Percentiles rank a stretch among this genome's conserved stretches.
Evolutionary conservation across 2,797 vertebrate genomes (phyloP).

Genomic region (Sebastes iracundus): DNA sequence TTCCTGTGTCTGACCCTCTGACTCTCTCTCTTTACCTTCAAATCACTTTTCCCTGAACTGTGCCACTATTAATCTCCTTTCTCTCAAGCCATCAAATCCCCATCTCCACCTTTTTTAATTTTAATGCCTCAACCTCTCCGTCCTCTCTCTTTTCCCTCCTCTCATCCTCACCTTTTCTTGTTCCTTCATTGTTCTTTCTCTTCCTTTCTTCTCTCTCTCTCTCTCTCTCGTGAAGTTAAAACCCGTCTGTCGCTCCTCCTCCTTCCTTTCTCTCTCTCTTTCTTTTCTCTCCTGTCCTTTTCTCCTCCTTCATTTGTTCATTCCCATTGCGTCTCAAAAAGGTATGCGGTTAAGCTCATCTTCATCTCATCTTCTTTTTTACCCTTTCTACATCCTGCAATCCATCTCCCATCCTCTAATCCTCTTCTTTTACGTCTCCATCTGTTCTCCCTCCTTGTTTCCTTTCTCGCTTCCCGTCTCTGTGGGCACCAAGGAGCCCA

Average conservation of each 20-base stretch:
- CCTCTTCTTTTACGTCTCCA: slow-evolving; percentile 36
- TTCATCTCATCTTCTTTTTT: slow-evolving; percentile 28
- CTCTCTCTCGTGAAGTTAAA: not conserved
- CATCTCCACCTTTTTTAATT: slow-evolving; percentile 6
- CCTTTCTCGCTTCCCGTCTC: slow-evolving; percentile 38
- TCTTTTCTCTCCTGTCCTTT: not conserved
- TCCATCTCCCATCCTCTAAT: slow-evolving; percentile 29
- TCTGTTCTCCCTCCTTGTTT: slow-evolving; percentile 46
- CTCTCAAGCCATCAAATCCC: slow-evolving; percentile 3
- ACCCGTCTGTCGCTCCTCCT: not conserved
- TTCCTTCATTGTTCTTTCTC: not conserved
- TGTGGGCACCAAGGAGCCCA: slow-evolving; percentile 37
- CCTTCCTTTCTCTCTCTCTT: not conserved
- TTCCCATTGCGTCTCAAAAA: slow-evolving; percentile 1
- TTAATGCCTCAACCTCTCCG: not conserved
- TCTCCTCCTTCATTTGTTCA: not conserved
- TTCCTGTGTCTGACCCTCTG: not conserved
- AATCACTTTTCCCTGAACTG: slow-evolving; percentile 1
- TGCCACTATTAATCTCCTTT: slow-evolving; percentile 15
- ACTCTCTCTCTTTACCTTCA: slow-evolving; percentile 12
- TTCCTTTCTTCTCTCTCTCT: not conserved
- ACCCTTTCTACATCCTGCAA: slow-evolving; percentile 19
- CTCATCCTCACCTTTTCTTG: not conserved
- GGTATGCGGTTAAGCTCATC: slow-evolving; percentile 14
- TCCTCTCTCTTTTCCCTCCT: not conserved